phyloP scores from a whole-genome alignment of 2,113 vertebrate species.

The Neotoma lepida region DNA sequence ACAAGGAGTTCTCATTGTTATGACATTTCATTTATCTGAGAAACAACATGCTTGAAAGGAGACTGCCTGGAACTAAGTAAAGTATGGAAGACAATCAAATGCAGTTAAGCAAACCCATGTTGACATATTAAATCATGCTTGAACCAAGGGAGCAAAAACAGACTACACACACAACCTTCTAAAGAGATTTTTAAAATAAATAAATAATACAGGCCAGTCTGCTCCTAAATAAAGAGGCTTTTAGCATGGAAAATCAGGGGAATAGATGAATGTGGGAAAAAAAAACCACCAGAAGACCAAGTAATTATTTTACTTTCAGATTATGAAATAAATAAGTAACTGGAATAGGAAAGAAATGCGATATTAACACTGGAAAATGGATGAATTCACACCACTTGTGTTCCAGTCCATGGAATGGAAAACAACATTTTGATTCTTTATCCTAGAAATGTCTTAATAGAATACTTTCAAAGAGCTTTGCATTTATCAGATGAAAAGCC shows the following conservation, averaged over 20 bases:
- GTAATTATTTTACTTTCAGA: not conserved
- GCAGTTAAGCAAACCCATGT: constrained; percentile 85
- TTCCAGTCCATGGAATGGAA: constrained; percentile 41
- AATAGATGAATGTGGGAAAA: not conserved
- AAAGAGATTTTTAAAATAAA: constrained; percentile 82
- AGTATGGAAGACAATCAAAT: constrained; percentile 87
- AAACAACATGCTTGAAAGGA: constrained; percentile 79
- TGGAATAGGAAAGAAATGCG: not conserved
- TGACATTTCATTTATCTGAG: constrained; percentile 83
- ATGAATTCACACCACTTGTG: not conserved
- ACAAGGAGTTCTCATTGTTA: constrained; percentile 69
- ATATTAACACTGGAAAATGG: not conserved
- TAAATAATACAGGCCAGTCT: constrained; percentile 78
- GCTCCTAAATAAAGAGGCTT: constrained; percentile 56
- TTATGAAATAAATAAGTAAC: not conserved
- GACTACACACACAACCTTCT: constrained; percentile 78
- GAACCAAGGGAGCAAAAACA: constrained; percentile 85
- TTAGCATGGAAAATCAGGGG: constrained; percentile 35
- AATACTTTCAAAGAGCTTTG: constrained; percentile 33
- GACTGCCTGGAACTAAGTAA: constrained; percentile 77
- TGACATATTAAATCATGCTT: constrained; percentile 90
- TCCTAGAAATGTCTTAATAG: constrained; percentile 57
- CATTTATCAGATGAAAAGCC: constrained; percentile 60
- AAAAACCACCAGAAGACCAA: not conserved
- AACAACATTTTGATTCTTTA: constrained; percentile 53